Evolutionary conservation across 2,888 invertebrate species (phyloP).

Genomic region (Xestia ashworthii): DNA sequence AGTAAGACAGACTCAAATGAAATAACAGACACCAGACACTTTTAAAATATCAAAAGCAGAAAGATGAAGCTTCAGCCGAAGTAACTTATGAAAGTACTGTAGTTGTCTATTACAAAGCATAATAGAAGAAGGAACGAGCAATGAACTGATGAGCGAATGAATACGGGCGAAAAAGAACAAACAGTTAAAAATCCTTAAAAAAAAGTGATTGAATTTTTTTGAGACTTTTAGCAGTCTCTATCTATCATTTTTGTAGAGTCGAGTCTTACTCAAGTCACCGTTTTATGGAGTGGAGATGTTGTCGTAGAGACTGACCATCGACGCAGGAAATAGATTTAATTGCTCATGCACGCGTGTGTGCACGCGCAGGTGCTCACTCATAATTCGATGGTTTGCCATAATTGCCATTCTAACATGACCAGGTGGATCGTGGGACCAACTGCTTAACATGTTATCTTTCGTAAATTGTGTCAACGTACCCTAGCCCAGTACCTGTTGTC

Average conservation of each 20-base stretch:
- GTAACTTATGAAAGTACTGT: background rate
- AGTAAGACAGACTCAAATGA: background rate
- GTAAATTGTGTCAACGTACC: conserved; percentile 5
- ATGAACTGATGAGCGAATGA: background rate
- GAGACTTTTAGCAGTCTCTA: background rate
- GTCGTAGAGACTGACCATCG: no score
- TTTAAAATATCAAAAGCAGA: background rate
- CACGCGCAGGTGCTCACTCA: background rate
- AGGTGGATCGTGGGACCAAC: background rate
- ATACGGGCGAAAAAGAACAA: background rate
- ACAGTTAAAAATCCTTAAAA: no score
- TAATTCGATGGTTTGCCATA: background rate
- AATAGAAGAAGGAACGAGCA: background rate
- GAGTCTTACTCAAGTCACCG: background rate
- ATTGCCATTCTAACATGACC: background rate
- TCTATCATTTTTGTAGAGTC: background rate
- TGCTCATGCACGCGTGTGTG: background rate
- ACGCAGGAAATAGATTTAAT: background rate
- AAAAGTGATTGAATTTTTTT: background rate
- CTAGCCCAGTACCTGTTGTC: conserved; percentile 81
- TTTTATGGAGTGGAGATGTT: no score
- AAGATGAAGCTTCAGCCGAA: background rate
- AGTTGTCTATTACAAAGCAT: background rate
- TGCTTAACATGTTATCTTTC: background rate
- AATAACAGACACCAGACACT: background rate